Evolutionary conservation across 1,140 invertebrate genomes (phyloP).

Genomic region (Sitobion miscanthi): DNA sequence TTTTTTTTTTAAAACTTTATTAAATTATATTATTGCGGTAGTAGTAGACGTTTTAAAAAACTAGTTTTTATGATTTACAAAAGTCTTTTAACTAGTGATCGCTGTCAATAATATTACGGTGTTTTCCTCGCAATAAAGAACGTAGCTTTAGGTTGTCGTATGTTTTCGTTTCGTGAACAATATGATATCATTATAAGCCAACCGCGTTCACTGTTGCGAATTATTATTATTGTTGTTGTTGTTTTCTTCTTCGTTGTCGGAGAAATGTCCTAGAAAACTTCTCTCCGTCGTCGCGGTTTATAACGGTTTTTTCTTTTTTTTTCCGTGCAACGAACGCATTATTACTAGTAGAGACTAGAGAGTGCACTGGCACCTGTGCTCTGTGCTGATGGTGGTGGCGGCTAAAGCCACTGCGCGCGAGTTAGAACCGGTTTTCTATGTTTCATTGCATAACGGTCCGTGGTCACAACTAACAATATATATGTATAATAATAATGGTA

Average conservation of each 20-base stretch:
- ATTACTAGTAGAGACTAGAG: neutral
- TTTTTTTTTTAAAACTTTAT: neutral
- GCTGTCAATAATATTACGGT: neutral
- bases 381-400: neutral
- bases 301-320: slow-evolving; percentile 33
- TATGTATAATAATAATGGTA: slow-evolving; percentile 14
- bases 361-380: slow-evolving; percentile 46
- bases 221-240: slow-evolving; percentile 12
- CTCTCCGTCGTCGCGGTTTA: neutral
- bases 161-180: neutral
- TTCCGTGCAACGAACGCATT: neutral
- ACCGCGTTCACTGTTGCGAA: slow-evolving; percentile 18
- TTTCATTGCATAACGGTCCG: slow-evolving; percentile 48
- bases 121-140: neutral
- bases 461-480: slow-evolving; percentile 30
- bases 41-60: neutral
- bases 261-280: slow-evolving; percentile 48
- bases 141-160: neutral
- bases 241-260: neutral
- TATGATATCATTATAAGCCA: neutral
- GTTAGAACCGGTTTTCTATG: slow-evolving; percentile 47
- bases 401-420: slow-evolving; percentile 13
- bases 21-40: neutral
- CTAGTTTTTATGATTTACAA: neutral
- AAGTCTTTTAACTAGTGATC: neutral